Evolutionary conservation across 2,888 invertebrate species (phyloP).

Genomic region (Harmothoe impar): DNA sequence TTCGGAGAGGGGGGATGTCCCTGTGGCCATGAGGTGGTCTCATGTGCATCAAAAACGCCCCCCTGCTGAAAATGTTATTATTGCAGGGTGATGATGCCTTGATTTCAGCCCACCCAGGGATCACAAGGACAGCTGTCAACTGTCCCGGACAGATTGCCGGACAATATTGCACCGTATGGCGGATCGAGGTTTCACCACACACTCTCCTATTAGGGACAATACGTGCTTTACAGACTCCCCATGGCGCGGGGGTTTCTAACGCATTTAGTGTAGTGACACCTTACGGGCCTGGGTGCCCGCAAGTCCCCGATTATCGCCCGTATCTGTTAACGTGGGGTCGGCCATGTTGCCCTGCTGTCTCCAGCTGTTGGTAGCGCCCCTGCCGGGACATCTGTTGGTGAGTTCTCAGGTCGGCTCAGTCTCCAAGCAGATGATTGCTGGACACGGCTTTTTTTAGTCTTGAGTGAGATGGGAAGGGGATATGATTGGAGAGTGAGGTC

Average conservation of each 20-base stretch:
- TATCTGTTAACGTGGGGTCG: slow-evolving; percentile 20
- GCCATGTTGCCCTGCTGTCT: not conserved
- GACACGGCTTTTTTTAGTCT: not conserved
- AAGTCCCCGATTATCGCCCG: slow-evolving; percentile 31
- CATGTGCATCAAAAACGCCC: slow-evolving; percentile 5
- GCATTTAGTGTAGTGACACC: slow-evolving; percentile 26
- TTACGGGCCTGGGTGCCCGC: not conserved
- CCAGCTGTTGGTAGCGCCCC: not conserved
- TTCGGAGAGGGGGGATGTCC: too few species aligned
- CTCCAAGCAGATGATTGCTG: not conserved
- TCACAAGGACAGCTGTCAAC: not conserved
- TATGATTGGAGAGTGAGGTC: not conserved
- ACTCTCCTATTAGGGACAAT: not conserved
- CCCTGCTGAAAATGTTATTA: slow-evolving; percentile 5
- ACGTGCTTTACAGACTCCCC: not conserved
- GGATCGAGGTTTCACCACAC: slow-evolving; percentile 24
- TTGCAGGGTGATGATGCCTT: not conserved
- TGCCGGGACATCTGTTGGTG: slow-evolving; percentile 22
- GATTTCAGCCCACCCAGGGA: slow-evolving; percentile 26
- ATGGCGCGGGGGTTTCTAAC: not conserved
- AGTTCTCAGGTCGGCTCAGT: not conserved
- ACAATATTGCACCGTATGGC: slow-evolving; percentile 39
- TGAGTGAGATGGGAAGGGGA: not conserved
- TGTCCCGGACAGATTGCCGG: not conserved
- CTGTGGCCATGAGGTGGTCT: not conserved